Conservation (phyloP, 2,113 vertebrate species). For the Prolemur simus region DNA sequence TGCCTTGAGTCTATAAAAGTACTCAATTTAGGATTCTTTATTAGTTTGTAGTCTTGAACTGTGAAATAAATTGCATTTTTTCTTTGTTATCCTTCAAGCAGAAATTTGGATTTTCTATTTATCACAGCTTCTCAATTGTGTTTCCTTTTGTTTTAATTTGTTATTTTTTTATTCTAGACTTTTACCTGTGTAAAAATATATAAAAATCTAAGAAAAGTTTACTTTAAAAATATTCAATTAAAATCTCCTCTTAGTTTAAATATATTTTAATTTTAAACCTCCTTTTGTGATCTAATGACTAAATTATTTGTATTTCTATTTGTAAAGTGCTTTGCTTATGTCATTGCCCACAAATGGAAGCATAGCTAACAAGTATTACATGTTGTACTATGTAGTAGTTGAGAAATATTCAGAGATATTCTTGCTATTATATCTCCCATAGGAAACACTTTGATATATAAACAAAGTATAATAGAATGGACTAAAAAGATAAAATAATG, state of each 20-base stretch:
- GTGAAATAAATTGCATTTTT: conserved; percentile 43
- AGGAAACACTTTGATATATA: neutral
- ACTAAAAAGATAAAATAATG: neutral
- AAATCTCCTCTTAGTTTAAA: neutral
- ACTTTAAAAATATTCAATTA: conserved; percentile 5
- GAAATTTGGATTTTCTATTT: conserved; percentile 49
- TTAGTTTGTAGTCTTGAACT: neutral
- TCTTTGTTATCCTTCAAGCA: conserved; percentile 36
- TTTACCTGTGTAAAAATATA: neutral
- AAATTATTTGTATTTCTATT: neutral
- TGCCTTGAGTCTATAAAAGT: conserved; percentile 11
- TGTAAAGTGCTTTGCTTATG: neutral
- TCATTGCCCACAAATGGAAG: neutral
- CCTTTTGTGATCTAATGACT: neutral
- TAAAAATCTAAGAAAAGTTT: neutral
- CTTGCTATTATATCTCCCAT: neutral
- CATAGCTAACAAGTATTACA: neutral
- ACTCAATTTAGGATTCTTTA: neutral
- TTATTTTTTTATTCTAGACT: conserved; percentile 1
- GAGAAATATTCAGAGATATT: neutral
- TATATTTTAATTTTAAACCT: conserved; percentile 43
- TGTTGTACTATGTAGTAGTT: neutral
- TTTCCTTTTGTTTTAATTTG: conserved; percentile 14
- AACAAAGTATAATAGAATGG: neutral
- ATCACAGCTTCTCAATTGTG: neutral